Percentiles rank a stretch among this genome's conserved stretches.
phyloP scores from a whole-genome alignment of 2,797 vertebrate genomes.

The Leptatherina wallacei region DNA sequence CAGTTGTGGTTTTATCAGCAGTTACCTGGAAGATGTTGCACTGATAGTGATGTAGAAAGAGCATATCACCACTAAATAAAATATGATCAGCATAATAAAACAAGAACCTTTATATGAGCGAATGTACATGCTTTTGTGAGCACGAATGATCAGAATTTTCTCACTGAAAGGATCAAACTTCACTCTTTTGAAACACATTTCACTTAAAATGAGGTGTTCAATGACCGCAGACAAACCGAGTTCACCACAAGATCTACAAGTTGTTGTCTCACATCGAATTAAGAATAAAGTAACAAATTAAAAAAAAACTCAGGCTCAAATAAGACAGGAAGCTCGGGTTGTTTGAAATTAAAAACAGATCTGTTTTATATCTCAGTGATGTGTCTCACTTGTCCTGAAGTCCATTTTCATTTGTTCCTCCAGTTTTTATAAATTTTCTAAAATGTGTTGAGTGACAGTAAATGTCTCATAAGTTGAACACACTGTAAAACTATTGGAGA shows the following conservation, averaged over 20 bases:
- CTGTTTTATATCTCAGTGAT: background rate
- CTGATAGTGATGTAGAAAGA: conserved; percentile 4
- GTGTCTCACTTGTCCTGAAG: background rate
- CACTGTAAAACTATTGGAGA: background rate
- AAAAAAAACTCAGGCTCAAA: no score
- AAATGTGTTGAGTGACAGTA: background rate
- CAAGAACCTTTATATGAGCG: background rate
- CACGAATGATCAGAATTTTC: background rate
- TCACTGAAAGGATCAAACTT: no score
- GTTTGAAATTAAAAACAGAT: no score
- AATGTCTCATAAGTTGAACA: background rate
- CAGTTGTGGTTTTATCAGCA: conserved; percentile 11
- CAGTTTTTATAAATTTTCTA: background rate
- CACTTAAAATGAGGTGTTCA: background rate
- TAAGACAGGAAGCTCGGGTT: background rate
- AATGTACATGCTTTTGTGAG: background rate
- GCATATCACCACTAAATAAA: background rate
- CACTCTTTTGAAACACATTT: background rate
- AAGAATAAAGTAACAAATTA: background rate
- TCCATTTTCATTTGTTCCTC: background rate
- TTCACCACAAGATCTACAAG: background rate
- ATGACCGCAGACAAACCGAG: background rate
- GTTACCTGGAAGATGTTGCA: background rate
- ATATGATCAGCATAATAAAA: background rate
- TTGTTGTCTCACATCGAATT: background rate